Base-by-base conservation (phyloP, 2,113 vertebrate genomes). In the Thunnus maccoyii region DNA sequence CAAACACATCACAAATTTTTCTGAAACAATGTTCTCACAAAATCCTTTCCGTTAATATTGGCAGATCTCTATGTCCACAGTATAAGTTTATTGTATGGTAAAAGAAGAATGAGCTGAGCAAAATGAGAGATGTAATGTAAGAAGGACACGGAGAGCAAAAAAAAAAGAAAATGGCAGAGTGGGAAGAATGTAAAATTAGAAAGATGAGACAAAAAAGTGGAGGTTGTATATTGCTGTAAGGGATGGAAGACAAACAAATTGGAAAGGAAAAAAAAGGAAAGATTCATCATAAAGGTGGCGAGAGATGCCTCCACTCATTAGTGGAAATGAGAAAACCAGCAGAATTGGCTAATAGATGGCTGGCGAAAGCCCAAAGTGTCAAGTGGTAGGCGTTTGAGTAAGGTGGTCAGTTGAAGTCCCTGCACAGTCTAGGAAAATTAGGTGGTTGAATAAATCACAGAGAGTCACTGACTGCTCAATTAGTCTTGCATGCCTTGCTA, bases 391-490 rank as follows among this genome's bases (percentile, higher is more conserved):
- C 1, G 4, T 66, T 22, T 78, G 1, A 52, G 32, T 68, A 27
- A 68, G 27, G 30, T 17, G 18, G 57, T 36, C 32, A 17, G 25
- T 2, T 73, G 15, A 61, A 61, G 46, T 73, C 67, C 54, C 44
- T 22, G 16, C 60, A 83, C 51, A 58, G 57, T 60, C 27, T 2
- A 46, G 27, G 64, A 41, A 78, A 86, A 82, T 47, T 30, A 82
- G 1, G 27, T 65, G 20, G 57, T 32, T 71, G 63, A 84, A 84
- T 76, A 71, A 91, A 80, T 84, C 50, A 57, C 66, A 30, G 41
- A 44, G 27, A 64, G 25, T 25, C 18, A 65, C 41, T 44, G 20
- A 48, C 61, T 69, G 10, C 5, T 70, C 5, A 50, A 74, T 44
- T 14, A 62, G 20, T 36, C 15, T 22, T 36, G 18, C 7, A 6